Evolutionary conservation across 64 coral and sea anemone genomes (phyloP), one percentile per base, ranked within the genome.

Genomic region (Dendrophyllia cribrosa): DNA sequence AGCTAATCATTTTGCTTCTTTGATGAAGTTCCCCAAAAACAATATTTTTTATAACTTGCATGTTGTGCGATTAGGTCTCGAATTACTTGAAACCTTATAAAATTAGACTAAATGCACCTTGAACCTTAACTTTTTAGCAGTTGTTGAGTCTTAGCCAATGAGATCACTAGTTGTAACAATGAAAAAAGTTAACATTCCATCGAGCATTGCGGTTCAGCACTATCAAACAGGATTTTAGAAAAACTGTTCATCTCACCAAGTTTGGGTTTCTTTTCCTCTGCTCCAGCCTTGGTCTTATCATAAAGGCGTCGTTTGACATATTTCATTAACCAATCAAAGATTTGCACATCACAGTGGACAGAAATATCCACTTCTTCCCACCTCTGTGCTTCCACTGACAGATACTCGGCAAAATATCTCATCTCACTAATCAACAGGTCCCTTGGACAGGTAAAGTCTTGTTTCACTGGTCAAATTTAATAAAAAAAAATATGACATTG

Each of bases 261-360:
- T 88, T 76, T 81, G 13, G 96, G 93, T 76, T 79, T 82, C 49
- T 64, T 79, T 21, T 98, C 88, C 4, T 96, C 97, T 4, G 51
- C 49, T 12, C 60, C 44, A 22, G 19, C 51, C 72, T 96, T 96
- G 69, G 26, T 69, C 67, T 86, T 93, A 53, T 95, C 70, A 20
- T 43, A 23, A 22, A 96, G 34, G 4, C 91, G 77, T 74, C 91
- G 92, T 87, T 98, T 98, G 23, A 96, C 97, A 91, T 98, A 98
- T 25, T 81, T 92, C 97, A 98, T 98, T 8, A 98, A 75, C 97
- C 97, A 98, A 86, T 98, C 97, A 96, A 98, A 98, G n/a, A 98
- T 98, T 60, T 96, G 94, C 20, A 98, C 91, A 87, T 98, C 97
- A 94, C 97, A 98, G 49, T 98, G 97, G 4, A 98, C 97, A 20